phyloP scores from a whole-genome alignment of 2,888 invertebrate species.

The Agriotes lineatus region DNA sequence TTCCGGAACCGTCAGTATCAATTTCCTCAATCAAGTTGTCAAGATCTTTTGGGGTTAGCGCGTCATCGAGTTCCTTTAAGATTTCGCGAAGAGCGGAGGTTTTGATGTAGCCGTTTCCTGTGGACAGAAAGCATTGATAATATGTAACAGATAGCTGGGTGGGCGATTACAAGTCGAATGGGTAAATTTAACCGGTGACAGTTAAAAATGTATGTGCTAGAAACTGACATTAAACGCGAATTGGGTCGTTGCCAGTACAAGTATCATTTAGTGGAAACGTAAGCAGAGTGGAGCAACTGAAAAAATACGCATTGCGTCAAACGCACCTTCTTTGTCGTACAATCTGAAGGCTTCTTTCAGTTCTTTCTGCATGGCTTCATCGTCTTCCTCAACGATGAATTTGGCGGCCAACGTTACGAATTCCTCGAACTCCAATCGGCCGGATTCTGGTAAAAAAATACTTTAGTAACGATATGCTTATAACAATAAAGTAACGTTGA shows the following conservation, averaged over 20 bases:
- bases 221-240: constrained; percentile 4
- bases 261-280: not conserved
- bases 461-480: too few relatives aligned
- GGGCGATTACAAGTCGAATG: not conserved
- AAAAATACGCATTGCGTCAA: too few relatives aligned
- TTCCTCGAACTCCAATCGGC: constrained; percentile 95
- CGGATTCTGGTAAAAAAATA: constrained; percentile 91
- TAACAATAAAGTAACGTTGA: too few relatives aligned
- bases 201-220: not conserved
- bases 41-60: constrained; percentile 92
- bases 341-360: constrained; percentile 98
- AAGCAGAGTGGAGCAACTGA: too few relatives aligned
- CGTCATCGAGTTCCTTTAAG: constrained; percentile 94
- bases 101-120: constrained; percentile 93
- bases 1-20: constrained; percentile 98
- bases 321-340: constrained; percentile 98
- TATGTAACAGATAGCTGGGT: not conserved
- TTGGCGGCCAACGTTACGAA: constrained; percentile 96
- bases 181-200: not conserved
- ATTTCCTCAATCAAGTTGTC: constrained; percentile 98
- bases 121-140: constrained; percentile 49
- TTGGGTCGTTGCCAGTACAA: constrained; percentile 1
- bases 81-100: constrained; percentile 94
- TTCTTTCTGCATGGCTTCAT: constrained; percentile 98
- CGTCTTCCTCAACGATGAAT: constrained; percentile 98